A percentile compares a stretch with the other conserved stretches of the same genome.
These are phyloP conservation scores for Meloidogyne floridensis DNA, from an alignment of 1,140 invertebrate species.

Conservation along the genomic window DNA sequence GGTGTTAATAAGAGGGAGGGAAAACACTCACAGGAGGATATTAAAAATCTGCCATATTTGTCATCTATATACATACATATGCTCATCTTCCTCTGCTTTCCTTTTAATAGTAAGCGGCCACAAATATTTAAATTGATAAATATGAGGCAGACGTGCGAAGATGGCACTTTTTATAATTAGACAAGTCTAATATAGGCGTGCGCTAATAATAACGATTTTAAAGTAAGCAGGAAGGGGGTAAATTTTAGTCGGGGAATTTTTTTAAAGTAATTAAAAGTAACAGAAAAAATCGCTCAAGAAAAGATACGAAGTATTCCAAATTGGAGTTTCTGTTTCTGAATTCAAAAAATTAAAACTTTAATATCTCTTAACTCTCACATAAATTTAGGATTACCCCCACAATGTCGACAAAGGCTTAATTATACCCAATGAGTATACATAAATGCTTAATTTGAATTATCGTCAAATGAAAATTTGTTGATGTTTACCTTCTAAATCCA, in stretches of 20 bases:
- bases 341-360: no score
- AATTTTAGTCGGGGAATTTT: neutral
- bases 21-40: neutral
- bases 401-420: no score
- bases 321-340: no score
- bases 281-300: no score
- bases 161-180: neutral
- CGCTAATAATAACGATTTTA: neutral
- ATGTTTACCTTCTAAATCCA: no score
- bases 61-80: neutral
- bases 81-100: neutral
- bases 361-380: no score
- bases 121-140: neutral
- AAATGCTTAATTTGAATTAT: no score
- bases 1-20: neutral
- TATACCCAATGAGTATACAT: no score
- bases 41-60: neutral
- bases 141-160: neutral
- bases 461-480: no score
- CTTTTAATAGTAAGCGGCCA: neutral
- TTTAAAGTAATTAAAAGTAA: no score
- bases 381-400: no score
- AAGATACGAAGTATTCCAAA: no score
- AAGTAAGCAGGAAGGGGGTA: neutral
- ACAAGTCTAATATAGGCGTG: neutral